These are phyloP conservation scores for Mormyrops boulengeri DNA, from an alignment of 2,797 vertebrate genomes.

Conservation along the genomic window DNA sequence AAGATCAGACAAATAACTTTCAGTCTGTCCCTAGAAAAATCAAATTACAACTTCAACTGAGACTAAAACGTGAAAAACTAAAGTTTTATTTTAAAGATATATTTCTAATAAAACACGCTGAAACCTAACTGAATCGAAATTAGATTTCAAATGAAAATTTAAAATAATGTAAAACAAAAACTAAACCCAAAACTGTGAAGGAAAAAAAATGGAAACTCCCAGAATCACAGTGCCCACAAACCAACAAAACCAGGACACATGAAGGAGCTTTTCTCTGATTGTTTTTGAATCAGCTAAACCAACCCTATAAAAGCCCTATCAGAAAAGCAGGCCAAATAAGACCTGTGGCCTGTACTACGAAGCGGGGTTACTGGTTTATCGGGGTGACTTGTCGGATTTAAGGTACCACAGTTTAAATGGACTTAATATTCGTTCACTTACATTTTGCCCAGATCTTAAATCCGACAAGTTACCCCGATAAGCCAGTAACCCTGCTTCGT, in stretches of 20 bases:
- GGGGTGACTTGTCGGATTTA: too few species aligned
- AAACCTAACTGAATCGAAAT: background rate
- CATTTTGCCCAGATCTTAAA: too few species aligned
- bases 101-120: background rate
- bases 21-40: background rate
- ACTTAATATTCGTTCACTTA: too few species aligned
- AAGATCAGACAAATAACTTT: background rate
- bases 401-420: too few species aligned
- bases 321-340: background rate
- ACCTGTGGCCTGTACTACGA: background rate
- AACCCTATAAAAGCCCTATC: background rate
- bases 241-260: background rate
- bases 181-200: background rate
- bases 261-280: background rate
- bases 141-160: background rate
- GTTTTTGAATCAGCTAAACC: background rate
- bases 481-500: too few species aligned
- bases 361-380: too few species aligned
- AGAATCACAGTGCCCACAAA: background rate
- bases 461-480: too few species aligned
- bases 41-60: background rate
- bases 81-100: background rate
- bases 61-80: background rate
- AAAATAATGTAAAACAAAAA: background rate
- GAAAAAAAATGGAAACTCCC: background rate